These are phyloP conservation scores for Brachyhypopomus gauderio DNA, from an alignment of 2,113 vertebrate genomes.

Conservation along the genomic window DNA sequence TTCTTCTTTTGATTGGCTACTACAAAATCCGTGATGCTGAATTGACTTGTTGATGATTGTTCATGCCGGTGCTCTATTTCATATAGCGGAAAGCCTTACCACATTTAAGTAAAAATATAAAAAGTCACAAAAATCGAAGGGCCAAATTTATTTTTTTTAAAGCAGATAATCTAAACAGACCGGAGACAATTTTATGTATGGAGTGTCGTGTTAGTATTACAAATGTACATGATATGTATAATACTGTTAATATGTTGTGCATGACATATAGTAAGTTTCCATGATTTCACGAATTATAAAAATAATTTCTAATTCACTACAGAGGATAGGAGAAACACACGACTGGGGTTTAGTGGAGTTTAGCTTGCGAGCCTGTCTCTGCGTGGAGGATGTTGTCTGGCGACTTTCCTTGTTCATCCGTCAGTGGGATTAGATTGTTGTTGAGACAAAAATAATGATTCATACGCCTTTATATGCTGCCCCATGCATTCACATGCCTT, in stretches of 20 bases:
- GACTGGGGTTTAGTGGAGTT: background rate
- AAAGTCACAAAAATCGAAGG: background rate
- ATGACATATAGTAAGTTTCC: too few species aligned
- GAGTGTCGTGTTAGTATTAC: too few species aligned
- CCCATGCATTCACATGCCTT: background rate
- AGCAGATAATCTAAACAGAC: background rate
- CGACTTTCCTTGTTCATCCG: background rate
- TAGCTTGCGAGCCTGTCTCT: constrained; percentile 7
- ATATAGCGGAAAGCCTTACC: background rate
- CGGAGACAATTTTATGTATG: too few species aligned
- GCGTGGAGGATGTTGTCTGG: constrained; percentile 24
- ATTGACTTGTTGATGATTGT: background rate
- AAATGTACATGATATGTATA: too few species aligned
- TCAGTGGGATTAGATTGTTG: constrained; percentile 25
- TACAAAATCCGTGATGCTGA: background rate
- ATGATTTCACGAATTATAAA: too few species aligned
- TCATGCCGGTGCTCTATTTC: background rate
- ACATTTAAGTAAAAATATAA: background rate
- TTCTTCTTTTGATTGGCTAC: constrained; percentile 2
- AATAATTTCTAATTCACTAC: too few species aligned
- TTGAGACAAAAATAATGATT: too few species aligned
- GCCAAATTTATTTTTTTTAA: background rate
- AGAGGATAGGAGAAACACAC: too few species aligned
- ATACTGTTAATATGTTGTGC: too few species aligned
- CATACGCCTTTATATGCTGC: too few species aligned